Base-by-base conservation (phyloP, 2,797 vertebrate species). In the Bradypus variegatus region DNA sequence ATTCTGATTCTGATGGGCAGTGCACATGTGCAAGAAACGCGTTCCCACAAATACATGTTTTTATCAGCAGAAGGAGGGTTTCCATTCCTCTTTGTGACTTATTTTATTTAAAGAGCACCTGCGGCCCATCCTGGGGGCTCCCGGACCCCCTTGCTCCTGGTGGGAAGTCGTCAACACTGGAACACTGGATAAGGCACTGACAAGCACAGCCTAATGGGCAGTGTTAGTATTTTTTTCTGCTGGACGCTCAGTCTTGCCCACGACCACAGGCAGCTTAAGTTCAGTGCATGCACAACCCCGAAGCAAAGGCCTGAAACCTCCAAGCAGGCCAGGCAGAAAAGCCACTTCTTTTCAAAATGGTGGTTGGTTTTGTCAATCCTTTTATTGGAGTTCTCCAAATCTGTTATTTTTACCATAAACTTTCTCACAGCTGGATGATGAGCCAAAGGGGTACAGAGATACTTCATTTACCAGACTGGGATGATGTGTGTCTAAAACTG, bases 191-290 rank as follows among this genome's bases (percentile, higher is more conserved):
- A 4, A 16, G 29, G 25, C 18, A 15, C 50, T 12, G 41, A 45
- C 41, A 8, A 45, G 41, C 41, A 45, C 41, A 45, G 41, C 41
- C 41, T 45, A 45, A 45, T 45, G 5, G 25, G 29, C 7, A 5
- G 9, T 1, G 1, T 2, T 29, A 2, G 5, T 3, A 1, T 6
- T 31, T n/a, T 6, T 16, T 15, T 45, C 19, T n/a, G 36, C 8
- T 8, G 25, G 9, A n/a, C 0, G 6, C 50, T 12, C 21, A 9
- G 33, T 7, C 60, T 29, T 0, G 19, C 48, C 12, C 25, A 2
- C 0, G 2, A 3, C 6, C 0, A 6, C 31, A 10, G 0, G 31
- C n/a, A 11, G 70, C 27, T 13, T 14, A 8, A 1, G 5, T 0
- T 8, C 45, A 5, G n/a, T 36, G 8, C 5, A 31, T 0, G 3